Conservation (phyloP, 2,113 vertebrate species). For the Gobio gobio region DNA sequence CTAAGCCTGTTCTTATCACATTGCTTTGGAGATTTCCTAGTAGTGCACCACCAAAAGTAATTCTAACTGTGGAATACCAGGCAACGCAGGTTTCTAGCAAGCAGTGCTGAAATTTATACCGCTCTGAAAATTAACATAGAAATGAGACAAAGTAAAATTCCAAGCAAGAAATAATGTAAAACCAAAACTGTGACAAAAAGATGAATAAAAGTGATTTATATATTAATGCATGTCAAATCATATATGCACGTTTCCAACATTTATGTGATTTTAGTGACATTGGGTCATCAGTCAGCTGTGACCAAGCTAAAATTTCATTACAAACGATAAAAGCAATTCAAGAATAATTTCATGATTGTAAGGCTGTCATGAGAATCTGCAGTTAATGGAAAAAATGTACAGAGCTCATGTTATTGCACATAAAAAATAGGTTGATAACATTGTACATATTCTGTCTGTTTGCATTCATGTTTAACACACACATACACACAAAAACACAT, state of each 20-base stretch:
- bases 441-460: neutral
- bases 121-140: neutral
- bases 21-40: conserved; percentile 25
- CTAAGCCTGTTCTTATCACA: conserved; percentile 34
- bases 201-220: no score
- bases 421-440: neutral
- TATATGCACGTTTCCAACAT: no score
- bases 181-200: neutral
- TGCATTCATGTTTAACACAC: neutral
- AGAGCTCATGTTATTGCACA: no score
- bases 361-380: neutral
- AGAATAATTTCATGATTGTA: neutral
- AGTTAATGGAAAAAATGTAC: no score
- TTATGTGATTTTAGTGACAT: neutral
- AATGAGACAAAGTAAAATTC: conserved; percentile 9
- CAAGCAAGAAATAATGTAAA: neutral
- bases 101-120: conserved; percentile 7
- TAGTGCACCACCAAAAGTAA: neutral
- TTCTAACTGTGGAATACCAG: neutral
- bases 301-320: neutral
- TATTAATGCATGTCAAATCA: neutral
- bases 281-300: neutral
- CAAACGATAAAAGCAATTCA: neutral
- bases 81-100: conserved; percentile 25
- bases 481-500: neutral